Evolutionary conservation across 2,888 invertebrate species (phyloP).

Genomic region (Apodemia mormo): DNA sequence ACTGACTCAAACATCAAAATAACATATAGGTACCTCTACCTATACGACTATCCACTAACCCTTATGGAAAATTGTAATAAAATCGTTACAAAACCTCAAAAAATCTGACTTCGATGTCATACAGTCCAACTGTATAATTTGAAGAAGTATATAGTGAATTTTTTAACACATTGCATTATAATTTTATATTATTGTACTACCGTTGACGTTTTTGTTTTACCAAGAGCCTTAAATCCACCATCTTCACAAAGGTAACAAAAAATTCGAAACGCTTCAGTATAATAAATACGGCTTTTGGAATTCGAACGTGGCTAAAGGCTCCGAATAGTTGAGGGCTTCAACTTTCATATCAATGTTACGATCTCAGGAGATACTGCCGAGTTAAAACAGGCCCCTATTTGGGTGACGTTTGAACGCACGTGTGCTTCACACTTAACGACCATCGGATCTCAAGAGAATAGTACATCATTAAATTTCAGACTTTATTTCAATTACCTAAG

Average conservation of each 20-base stretch:
- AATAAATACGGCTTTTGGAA: slow-evolving; percentile 14
- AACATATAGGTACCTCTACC: no score
- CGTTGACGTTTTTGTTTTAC: not conserved
- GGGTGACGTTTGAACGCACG: slow-evolving; percentile 74
- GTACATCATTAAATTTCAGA: slow-evolving; percentile 43
- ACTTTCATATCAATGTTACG: slow-evolving; percentile 54
- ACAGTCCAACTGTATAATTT: not conserved
- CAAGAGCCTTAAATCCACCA: not conserved
- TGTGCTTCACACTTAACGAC: slow-evolving; percentile 65
- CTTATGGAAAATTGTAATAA: no score
- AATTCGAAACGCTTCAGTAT: slow-evolving; percentile 9
- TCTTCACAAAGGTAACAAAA: slow-evolving; percentile 16
- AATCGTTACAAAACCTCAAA: no score
- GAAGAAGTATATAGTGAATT: not conserved
- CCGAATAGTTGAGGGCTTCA: slow-evolving; percentile 16
- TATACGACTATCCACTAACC: no score
- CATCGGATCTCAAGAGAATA: slow-evolving; percentile 41
- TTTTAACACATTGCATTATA: not conserved
- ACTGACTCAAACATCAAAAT: no score
- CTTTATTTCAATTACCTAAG: slow-evolving; percentile 37
- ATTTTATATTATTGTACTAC: not conserved
- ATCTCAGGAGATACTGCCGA: slow-evolving; percentile 63
- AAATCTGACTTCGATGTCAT: no score
- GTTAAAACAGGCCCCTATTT: slow-evolving; percentile 69
- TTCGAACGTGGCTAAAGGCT: slow-evolving; percentile 6